phyloP scores from a whole-genome alignment of 2,888 invertebrate species.

The Barypeithes pellucidus region DNA sequence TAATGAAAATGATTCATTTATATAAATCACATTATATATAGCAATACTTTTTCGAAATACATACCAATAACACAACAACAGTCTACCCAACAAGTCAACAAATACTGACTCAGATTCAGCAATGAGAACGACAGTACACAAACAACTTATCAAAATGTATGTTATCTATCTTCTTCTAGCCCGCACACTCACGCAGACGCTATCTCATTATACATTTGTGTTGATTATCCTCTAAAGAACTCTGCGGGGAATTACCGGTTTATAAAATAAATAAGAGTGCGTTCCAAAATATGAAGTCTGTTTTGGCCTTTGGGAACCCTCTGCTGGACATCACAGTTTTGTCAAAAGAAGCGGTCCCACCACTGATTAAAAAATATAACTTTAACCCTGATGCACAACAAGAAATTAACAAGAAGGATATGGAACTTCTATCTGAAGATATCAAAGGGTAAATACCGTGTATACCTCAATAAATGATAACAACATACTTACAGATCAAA shows the following conservation, averaged over 20 bases:
- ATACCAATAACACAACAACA: not conserved
- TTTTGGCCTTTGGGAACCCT: conserved; percentile 71
- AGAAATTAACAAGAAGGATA: conserved; percentile 64
- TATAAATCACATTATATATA: conserved; percentile 26
- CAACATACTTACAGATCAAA: conserved; percentile 17
- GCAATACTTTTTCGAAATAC: not conserved
- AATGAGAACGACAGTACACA: not conserved
- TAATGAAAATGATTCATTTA: conserved; percentile 38
- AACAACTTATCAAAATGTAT: conserved; percentile 9
- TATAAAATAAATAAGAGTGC: not conserved
- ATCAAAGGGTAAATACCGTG: conserved; percentile 59
- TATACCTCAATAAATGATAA: conserved; percentile 6
- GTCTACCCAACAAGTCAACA: too few relatives aligned
- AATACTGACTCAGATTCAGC: not conserved
- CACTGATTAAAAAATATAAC: conserved; percentile 66
- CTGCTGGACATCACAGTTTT: conserved; percentile 68
- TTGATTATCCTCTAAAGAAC: conserved; percentile 6
- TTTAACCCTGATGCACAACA: conserved; percentile 67
- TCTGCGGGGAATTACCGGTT: conserved; percentile 23
- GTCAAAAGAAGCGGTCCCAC: conserved; percentile 58
- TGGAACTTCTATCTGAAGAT: conserved; percentile 62
- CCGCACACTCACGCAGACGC: not conserved
- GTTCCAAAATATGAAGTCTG: conserved; percentile 57
- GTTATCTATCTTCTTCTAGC: not conserved
- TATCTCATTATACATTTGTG: conserved; percentile 11